These are phyloP conservation scores for Noctuana brunneofusca DNA, from an alignment of 2,888 invertebrate species.

Conservation along the genomic window DNA sequence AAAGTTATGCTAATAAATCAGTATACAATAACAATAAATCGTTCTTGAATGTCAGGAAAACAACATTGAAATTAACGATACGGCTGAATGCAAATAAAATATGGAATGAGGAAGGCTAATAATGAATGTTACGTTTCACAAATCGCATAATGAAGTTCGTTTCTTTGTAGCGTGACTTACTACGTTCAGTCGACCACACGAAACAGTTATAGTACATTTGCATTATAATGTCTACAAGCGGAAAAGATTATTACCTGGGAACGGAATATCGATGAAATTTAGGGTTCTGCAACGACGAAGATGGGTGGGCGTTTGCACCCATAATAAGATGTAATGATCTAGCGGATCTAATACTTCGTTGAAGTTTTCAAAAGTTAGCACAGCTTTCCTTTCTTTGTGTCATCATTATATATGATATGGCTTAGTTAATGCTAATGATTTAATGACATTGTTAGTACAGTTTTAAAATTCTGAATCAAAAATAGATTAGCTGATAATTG, in stretches of 20 bases:
- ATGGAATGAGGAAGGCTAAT: conserved; percentile 38
- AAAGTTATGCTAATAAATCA: not conserved
- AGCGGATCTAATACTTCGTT: conserved; percentile 29
- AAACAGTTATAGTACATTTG: conserved; percentile 56
- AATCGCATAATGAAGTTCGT: conserved; percentile 39
- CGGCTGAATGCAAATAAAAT: conserved; percentile 27
- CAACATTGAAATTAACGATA: conserved; percentile 21
- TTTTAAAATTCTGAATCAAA: too few species aligned
- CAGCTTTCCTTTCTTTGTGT: conserved; percentile 32
- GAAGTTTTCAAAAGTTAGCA: conserved; percentile 22
- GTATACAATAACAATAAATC: conserved; percentile 1
- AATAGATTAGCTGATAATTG: too few species aligned
- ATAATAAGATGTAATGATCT: conserved; percentile 34
- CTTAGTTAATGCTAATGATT: too few species aligned
- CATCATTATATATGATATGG: too few species aligned
- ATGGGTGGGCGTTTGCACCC: conserved; percentile 35
- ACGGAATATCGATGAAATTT: conserved; percentile 54
- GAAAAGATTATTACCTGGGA: conserved; percentile 57
- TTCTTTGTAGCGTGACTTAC: conserved; percentile 45
- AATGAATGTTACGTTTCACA: conserved; percentile 35
- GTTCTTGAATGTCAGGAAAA: conserved; percentile 28
- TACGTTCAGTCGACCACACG: conserved; percentile 41
- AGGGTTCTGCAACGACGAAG: conserved; percentile 49
- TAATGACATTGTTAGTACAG: too few species aligned
- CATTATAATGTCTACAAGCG: conserved; percentile 56